Evolutionary conservation across 1,140 invertebrate species (phyloP).

Genomic region (Cotesia glomerata): DNA sequence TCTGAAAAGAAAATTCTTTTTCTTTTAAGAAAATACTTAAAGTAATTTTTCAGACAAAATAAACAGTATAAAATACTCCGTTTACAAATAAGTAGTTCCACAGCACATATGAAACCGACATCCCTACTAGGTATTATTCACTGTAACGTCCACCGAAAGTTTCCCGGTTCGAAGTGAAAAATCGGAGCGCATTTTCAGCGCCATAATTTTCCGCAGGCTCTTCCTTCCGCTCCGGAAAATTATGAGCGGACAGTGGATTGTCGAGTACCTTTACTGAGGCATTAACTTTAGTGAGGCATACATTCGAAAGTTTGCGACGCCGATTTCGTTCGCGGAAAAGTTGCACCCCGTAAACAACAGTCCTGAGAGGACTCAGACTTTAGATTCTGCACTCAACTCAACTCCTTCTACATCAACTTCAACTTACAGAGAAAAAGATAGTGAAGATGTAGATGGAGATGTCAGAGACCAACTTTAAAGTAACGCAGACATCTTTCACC

Average conservation of each 20-base stretch:
- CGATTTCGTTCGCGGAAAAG: constrained; percentile 54
- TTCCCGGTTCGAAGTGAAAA: not conserved
- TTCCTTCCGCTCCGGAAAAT: constrained; percentile 8
- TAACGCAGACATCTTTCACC: constrained; percentile 29
- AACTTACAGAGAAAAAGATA: not conserved
- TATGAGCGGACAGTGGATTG: constrained; percentile 18
- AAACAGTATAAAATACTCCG: too few species aligned
- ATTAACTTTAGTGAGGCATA: constrained; percentile 55
- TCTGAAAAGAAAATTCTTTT: too few species aligned
- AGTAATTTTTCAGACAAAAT: too few species aligned
- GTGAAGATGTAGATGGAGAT: constrained; percentile 1
- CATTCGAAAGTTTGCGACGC: constrained; percentile 55
- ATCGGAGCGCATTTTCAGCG: constrained; percentile 5
- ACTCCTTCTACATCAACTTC: too few species aligned
- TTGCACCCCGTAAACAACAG: constrained; percentile 59
- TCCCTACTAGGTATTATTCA: too few species aligned
- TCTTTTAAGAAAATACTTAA: too few species aligned
- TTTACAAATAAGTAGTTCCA: too few species aligned
- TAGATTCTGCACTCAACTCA: too few species aligned
- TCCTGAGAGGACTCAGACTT: constrained; percentile 30
- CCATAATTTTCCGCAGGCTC: constrained; percentile 18
- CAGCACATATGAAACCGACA: too few species aligned
- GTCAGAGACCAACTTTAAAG: constrained; percentile 5
- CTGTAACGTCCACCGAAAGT: not conserved
- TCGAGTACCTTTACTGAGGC: constrained; percentile 42